Conservation (phyloP, 2,113 vertebrate genomes). For the Cryptotis parvus region DNA sequence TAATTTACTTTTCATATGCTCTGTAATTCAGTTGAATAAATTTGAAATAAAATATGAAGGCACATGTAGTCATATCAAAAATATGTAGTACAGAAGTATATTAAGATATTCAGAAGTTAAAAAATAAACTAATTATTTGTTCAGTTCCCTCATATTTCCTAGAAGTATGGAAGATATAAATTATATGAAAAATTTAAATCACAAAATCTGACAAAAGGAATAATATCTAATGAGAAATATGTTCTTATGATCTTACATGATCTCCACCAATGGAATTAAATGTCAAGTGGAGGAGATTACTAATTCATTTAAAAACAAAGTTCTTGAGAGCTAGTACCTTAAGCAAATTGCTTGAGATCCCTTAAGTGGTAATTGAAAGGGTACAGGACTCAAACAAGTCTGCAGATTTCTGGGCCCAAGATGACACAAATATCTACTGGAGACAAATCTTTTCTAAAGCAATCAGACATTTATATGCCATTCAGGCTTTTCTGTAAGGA, state of each 20-base stretch:
- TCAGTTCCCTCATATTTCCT: not conserved
- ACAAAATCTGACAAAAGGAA: not conserved
- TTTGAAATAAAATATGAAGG: conserved; percentile 13
- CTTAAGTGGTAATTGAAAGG: not conserved
- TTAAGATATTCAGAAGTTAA: not conserved
- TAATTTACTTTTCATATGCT: not conserved
- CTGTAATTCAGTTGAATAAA: not conserved
- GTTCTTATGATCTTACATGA: not conserved
- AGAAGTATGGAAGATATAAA: not conserved
- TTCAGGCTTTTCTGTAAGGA: not conserved
- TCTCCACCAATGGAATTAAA: not conserved
- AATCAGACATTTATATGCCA: not conserved
- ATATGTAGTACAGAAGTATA: not conserved
- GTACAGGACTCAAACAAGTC: not conserved
- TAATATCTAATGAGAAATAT: not conserved
- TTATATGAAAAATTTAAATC: not conserved
- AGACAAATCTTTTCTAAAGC: not conserved
- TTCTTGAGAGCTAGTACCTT: not conserved
- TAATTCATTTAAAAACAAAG: not conserved
- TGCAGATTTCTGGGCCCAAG: not conserved
- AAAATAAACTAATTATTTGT: not conserved
- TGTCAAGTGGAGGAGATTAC: not conserved
- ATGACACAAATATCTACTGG: not conserved
- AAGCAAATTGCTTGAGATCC: not conserved
- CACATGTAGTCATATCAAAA: not conserved